Conservation (phyloP, 2,113 vertebrate genomes). For the Callorhinus ursinus region DNA sequence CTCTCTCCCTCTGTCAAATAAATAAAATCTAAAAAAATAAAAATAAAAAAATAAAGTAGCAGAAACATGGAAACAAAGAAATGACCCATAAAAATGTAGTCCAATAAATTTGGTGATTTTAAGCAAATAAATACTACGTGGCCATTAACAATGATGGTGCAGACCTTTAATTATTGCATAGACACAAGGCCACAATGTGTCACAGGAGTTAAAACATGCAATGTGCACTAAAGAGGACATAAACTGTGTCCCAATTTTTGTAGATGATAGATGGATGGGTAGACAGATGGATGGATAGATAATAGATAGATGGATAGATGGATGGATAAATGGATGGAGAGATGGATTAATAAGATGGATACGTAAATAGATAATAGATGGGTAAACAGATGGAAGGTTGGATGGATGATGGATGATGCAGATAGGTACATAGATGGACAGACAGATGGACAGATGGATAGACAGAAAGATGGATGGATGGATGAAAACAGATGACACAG, state of each 20-base stretch:
- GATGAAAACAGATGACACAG: neutral
- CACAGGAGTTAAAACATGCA: neutral
- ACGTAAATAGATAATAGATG: neutral
- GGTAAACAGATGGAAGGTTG: neutral
- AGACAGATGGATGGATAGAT: neutral
- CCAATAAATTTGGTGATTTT: neutral
- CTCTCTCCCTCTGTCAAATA: too few relatives aligned
- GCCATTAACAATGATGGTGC: accelerated
- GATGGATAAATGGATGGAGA: accelerated
- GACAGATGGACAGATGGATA: accelerated
- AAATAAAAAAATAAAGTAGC: neutral
- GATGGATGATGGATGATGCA: neutral
- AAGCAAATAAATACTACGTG: neutral
- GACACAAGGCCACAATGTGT: neutral
- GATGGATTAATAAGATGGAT: too few relatives aligned
- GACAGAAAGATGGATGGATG: accelerated
- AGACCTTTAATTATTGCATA: accelerated
- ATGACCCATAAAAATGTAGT: neutral
- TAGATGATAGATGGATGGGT: neutral
- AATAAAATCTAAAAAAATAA: too few relatives aligned
- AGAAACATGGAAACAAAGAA: neutral
- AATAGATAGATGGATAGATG: accelerated
- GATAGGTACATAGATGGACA: neutral
- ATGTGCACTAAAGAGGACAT: neutral
- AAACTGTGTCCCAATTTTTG: neutral